Evolutionary conservation across 92 coral and sea anemone genomes (phyloP).

Genomic region (Parazoanthus atlanticus): DNA sequence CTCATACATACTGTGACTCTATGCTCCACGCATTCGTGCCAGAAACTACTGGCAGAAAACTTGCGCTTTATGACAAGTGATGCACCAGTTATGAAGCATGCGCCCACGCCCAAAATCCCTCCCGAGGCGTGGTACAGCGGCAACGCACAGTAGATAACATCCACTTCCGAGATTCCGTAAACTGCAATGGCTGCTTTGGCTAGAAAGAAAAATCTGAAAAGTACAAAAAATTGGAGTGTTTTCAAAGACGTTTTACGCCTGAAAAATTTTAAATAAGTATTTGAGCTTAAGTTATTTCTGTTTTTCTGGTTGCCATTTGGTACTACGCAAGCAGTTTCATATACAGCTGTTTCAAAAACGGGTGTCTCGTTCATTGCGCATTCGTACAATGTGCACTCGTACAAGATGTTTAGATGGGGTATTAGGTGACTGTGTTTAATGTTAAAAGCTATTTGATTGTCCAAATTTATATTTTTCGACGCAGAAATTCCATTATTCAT

Average conservation of each 20-base stretch:
- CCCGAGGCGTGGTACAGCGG: conserved; percentile 91
- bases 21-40: conserved; percentile 88
- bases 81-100: conserved; percentile 67
- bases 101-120: conserved; percentile 67
- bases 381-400: too few relatives aligned
- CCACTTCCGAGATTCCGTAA: conserved; percentile 28
- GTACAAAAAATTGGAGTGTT: background rate
- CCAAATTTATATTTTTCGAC: too few relatives aligned
- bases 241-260: background rate
- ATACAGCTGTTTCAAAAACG: too few relatives aligned
- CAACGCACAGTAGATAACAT: conserved; percentile 76
- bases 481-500: too few relatives aligned
- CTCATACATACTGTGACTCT: conserved; percentile 83
- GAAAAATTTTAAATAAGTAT: background rate
- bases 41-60: conserved; percentile 93
- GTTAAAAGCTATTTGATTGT: too few relatives aligned
- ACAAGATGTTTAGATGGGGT: too few relatives aligned
- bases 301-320: too few relatives aligned
- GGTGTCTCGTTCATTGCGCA: too few relatives aligned
- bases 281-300: too few relatives aligned
- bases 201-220: conserved; percentile 32
- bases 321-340: background rate
- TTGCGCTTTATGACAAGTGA: conserved; percentile 78
- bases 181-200: conserved; percentile 1
- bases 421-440: too few relatives aligned